Percentiles rank a stretch among this genome's conserved stretches.
phyloP scores from a whole-genome alignment of 1,140 invertebrate genomes.

The Eciton burchellii region DNA sequence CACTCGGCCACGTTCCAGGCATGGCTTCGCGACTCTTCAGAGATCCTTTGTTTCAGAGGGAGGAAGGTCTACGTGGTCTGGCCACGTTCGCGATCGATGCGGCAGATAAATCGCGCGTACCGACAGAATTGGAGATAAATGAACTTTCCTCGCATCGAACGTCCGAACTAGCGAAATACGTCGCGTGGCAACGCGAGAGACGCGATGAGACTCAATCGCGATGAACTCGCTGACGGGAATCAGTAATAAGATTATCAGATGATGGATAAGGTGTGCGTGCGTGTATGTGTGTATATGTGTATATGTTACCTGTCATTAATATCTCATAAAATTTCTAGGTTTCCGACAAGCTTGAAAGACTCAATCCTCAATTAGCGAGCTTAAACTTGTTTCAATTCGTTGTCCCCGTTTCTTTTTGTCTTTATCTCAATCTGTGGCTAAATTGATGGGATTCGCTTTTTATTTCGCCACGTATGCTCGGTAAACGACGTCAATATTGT shows the following conservation, averaged over 20 bases:
- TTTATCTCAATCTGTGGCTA: no score
- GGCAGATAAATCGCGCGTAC: slow-evolving; percentile 46
- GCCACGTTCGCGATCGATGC: slow-evolving; percentile 50
- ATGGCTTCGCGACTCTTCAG: slow-evolving; percentile 53
- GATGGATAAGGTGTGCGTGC: no score
- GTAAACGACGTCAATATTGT: no score
- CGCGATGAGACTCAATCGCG: slow-evolving; percentile 20
- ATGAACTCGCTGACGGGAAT: slow-evolving; percentile 11
- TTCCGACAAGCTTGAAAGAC: no score
- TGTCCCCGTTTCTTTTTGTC: no score
- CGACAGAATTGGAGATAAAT: slow-evolving; percentile 57
- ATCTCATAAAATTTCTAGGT: no score
- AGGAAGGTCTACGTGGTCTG: slow-evolving; percentile 34
- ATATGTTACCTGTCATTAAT: no score
- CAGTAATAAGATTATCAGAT: background rate
- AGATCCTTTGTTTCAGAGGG: slow-evolving; percentile 54
- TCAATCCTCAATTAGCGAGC: no score
- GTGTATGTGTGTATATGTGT: no score
- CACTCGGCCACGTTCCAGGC: slow-evolving; percentile 67
- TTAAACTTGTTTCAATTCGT: no score
- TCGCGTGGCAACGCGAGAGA: background rate
- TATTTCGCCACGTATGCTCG: no score
- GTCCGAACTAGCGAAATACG: slow-evolving; percentile 4
- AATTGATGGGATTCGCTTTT: no score
- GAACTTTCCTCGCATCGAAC: slow-evolving; percentile 52